Conservation (phyloP, 2,888 invertebrate genomes). For the Acanthococcus lagerstroemiae region DNA sequence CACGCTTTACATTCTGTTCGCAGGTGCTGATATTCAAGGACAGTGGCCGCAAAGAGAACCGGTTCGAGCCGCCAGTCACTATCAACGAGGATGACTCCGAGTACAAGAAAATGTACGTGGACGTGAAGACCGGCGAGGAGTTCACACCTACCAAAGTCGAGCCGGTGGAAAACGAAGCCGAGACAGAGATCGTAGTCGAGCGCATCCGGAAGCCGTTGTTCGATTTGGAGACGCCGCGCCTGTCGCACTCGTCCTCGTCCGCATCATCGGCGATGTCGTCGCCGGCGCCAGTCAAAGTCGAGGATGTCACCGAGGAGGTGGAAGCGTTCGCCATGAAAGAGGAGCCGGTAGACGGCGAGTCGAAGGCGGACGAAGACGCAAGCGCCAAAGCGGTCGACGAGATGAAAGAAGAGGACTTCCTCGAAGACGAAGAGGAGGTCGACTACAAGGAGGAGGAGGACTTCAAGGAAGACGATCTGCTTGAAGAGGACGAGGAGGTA, state of each 20-base stretch:
- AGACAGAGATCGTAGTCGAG: background rate
- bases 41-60: slow-evolving; percentile 4
- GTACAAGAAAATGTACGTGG: slow-evolving; percentile 23
- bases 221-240: background rate
- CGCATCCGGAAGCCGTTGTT: background rate
- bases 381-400: background rate
- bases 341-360: background rate
- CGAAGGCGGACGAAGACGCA: slow-evolving; percentile 2
- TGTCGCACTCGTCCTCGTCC: background rate
- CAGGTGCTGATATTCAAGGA: slow-evolving; percentile 22
- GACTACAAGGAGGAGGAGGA: background rate
- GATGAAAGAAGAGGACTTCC: background rate
- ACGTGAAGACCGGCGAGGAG: slow-evolving; percentile 21
- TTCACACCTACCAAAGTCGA: slow-evolving; percentile 8
- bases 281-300: slow-evolving; percentile 10
- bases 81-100: slow-evolving; percentile 12
- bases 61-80: slow-evolving; percentile 11
- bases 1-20: background rate
- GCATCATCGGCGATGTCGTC: background rate
- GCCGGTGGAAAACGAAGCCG: background rate
- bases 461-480: background rate
- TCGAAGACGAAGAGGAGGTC: background rate
- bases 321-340: background rate
- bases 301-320: background rate
- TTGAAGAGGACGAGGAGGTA: background rate